phyloP scores from a whole-genome alignment of 2,113 vertebrate species.

The Lophochroa leadbeateri region DNA sequence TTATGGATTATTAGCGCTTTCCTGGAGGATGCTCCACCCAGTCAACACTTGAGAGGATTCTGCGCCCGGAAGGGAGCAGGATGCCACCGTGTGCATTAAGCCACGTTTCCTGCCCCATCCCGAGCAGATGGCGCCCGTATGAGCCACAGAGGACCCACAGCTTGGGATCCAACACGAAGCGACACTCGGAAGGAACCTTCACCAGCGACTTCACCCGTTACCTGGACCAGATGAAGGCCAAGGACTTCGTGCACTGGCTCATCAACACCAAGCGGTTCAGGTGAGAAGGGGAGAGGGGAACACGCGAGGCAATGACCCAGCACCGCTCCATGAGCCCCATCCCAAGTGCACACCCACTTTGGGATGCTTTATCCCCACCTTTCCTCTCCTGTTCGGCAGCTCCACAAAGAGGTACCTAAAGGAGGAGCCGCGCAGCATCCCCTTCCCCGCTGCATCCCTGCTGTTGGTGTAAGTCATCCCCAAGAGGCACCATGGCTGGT shows the following conservation, averaged over 20 bases:
- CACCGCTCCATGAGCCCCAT: fast-evolving
- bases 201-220: conserved; percentile 77
- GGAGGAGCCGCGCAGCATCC: conserved; percentile 10
- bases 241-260: conserved; percentile 85
- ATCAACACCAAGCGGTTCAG: conserved; percentile 69
- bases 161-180: conserved; percentile 46
- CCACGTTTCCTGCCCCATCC: background rate
- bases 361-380: background rate
- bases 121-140: conserved; percentile 43
- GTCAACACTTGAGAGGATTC: no score
- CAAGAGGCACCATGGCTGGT: fast-evolving
- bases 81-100: fast-evolving
- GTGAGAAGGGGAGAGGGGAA: background rate
- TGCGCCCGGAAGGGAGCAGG: background rate
- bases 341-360: background rate
- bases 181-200: conserved; percentile 84
- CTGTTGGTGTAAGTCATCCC: background rate
- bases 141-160: background rate
- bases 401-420: conserved; percentile 54
- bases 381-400: conserved; percentile 20
- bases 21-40: background rate
- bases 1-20: background rate
- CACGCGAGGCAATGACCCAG: fast-evolving
- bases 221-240: conserved; percentile 82
- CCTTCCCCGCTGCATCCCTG: background rate